A percentile compares a stretch with the other conserved stretches of the same genome.
Conservation (phyloP, 2,797 vertebrate genomes). For the Nothura maculosa region DNA sequence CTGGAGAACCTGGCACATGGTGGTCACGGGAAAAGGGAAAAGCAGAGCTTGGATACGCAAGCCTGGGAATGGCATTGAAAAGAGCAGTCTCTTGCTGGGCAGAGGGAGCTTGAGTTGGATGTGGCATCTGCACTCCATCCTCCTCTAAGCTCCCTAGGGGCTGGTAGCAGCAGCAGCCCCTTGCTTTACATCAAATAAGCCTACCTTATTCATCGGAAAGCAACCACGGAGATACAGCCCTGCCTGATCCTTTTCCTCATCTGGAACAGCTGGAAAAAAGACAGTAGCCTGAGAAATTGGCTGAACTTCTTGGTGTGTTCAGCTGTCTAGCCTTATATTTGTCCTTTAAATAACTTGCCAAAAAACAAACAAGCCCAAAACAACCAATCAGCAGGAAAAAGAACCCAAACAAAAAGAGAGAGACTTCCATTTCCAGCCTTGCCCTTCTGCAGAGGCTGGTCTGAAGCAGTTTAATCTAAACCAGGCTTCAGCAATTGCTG, state of each 20-base stretch:
- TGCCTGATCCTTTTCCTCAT: neutral
- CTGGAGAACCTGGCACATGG: neutral
- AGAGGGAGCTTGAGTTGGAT: neutral
- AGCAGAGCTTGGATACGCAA: neutral
- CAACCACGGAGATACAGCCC: neutral
- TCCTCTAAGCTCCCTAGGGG: neutral
- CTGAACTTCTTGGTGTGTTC: slow-evolving; percentile 35
- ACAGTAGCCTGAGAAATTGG: slow-evolving; percentile 60
- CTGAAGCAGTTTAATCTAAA: slow-evolving; percentile 71
- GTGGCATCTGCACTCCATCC: neutral
- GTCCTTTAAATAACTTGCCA: slow-evolving; percentile 41
- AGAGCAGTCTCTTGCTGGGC: neutral
- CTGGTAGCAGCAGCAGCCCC: neutral
- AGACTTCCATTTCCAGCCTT: slow-evolving; percentile 42
- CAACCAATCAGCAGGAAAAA: slow-evolving; percentile 15
- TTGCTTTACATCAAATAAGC: neutral
- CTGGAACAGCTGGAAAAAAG: slow-evolving; percentile 48
- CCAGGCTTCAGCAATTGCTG: slow-evolving; percentile 62
- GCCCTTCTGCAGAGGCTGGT: slow-evolving; percentile 33
- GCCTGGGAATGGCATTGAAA: neutral
- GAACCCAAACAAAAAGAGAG: slow-evolving; percentile 30
- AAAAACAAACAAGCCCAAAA: slow-evolving; percentile 27
- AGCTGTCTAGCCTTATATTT: slow-evolving; percentile 36
- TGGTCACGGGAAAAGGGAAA: neutral
- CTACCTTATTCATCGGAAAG: neutral